Percentiles rank a stretch among this genome's conserved stretches.
phyloP scores from a whole-genome alignment of 2,888 invertebrate species.

The Lamellibrachia satsuma region DNA sequence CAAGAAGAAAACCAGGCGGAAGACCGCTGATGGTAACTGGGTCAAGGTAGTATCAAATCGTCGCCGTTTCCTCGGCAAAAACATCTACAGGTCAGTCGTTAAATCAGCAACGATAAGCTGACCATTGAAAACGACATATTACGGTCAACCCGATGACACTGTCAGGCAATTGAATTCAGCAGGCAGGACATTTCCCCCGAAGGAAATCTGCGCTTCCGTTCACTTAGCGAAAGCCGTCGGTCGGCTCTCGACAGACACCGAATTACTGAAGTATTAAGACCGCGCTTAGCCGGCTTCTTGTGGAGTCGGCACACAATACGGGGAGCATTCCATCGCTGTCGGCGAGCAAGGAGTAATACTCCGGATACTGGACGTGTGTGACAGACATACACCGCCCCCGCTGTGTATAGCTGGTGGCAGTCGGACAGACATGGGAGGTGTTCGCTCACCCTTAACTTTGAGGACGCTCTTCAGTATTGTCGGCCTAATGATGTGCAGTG shows the following conservation, averaged over 20 bases:
- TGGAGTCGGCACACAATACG: neutral
- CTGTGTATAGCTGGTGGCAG: neutral
- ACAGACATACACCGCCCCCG: neutral
- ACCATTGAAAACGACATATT: neutral
- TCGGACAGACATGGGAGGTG: neutral
- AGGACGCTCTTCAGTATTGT: neutral
- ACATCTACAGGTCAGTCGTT: neutral
- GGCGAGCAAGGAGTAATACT: neutral
- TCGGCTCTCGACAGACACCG: neutral
- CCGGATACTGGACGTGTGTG: neutral
- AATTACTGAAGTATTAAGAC: neutral
- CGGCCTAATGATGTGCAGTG: neutral
- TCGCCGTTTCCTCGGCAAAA: neutral
- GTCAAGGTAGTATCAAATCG: neutral
- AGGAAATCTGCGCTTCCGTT: slow-evolving; percentile 5
- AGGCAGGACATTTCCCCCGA: neutral
- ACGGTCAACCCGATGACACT: neutral
- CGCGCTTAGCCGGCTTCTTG: neutral
- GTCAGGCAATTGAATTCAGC: neutral
- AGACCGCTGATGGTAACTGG: neutral
- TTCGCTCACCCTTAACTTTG: neutral
- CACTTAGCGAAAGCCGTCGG: neutral
- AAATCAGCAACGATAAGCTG: neutral
- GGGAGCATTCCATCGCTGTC: neutral
- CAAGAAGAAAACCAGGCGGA: neutral